Evolutionary conservation across 2,113 vertebrate species (phyloP), one percentile per base, ranked within the genome.

Genomic region (Tragelaphus scriptus): DNA sequence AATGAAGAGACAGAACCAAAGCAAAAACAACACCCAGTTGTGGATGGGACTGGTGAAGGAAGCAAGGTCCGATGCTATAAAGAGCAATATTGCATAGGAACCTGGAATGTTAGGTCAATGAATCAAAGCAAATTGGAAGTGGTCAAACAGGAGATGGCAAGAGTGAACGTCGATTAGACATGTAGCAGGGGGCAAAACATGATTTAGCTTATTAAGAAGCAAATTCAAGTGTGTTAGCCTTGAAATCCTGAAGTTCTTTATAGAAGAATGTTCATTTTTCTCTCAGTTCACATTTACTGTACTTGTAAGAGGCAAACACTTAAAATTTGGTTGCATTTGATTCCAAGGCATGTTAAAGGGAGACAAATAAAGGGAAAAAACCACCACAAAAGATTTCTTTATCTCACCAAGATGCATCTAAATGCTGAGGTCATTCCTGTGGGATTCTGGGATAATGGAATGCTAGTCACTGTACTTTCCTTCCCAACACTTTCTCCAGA

Each of bases 221-320:
- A 77, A 21, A 91, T 80, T 59, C 14, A 88, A 16, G 12, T 36
- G 9, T 1, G 8, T 3, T 5, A 4, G 49, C 26, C 56, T 90
- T 93, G 44, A 96, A 95, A 97, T 90, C 97, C 75, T 96, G 32
- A 88, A 90, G 15, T 80, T 3, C 65, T 17, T 93, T 65, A 44
- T 26, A 97, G 75, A 87, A 55, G 44, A 68, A 88, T 36, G 0
- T 4, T 85, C 1, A n/a, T 25, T 1, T 82, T 13, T 94, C 19
- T 59, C 91, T 10, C 36, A 75, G 12, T 68, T 84, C 92, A 0
- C 28, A 71, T 75, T 63, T 89, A 65, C 6, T 65, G 40, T 56
- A 59, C 2, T 19, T 85, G 68, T 77, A 89, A 55, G 6, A 51
- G 3, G 12, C 23, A 84, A 71, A 89, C 9, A 7, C 84, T 56